A percentile compares a stretch with the other conserved stretches of the same genome.
These are phyloP conservation scores for Nebria salina DNA, from an alignment of 2,888 invertebrate genomes.

Conservation along the genomic window DNA sequence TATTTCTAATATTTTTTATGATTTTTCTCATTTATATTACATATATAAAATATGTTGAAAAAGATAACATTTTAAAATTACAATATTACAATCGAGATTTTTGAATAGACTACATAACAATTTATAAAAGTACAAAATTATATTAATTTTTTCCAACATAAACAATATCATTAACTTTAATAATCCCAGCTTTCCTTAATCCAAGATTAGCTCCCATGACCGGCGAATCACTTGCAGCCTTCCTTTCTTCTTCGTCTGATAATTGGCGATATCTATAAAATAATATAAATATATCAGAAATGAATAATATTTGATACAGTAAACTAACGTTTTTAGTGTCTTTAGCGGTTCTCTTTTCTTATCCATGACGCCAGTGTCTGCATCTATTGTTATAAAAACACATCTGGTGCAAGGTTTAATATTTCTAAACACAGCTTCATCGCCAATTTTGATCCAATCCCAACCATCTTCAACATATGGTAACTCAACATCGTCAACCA, in stretches of 20 bases:
- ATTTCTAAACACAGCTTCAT: constrained; percentile 62
- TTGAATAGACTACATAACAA: neutral
- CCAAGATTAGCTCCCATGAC: constrained; percentile 66
- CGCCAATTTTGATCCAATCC: constrained; percentile 68
- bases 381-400: constrained; percentile 62
- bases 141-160: constrained; percentile 57
- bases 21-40: neutral
- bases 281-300: constrained; percentile 19
- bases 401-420: constrained; percentile 69
- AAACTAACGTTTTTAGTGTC: constrained; percentile 64
- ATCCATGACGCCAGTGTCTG: constrained; percentile 62
- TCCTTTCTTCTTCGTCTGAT: constrained; percentile 55
- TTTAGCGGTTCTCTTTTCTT: constrained; percentile 64
- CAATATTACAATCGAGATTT: neutral
- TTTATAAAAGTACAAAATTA: neutral
- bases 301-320: constrained; percentile 15
- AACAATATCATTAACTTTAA: constrained; percentile 65
- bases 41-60: neutral
- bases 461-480: constrained; percentile 67
- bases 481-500: constrained; percentile 60
- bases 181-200: constrained; percentile 61
- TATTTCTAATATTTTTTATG: neutral
- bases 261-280: constrained; percentile 64
- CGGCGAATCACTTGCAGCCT: constrained; percentile 58
- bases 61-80: neutral